Evolutionary conservation across 2,888 invertebrate species (phyloP), one percentile per base, ranked within the genome.

Genomic region (Stegana nigrithorax): DNA sequence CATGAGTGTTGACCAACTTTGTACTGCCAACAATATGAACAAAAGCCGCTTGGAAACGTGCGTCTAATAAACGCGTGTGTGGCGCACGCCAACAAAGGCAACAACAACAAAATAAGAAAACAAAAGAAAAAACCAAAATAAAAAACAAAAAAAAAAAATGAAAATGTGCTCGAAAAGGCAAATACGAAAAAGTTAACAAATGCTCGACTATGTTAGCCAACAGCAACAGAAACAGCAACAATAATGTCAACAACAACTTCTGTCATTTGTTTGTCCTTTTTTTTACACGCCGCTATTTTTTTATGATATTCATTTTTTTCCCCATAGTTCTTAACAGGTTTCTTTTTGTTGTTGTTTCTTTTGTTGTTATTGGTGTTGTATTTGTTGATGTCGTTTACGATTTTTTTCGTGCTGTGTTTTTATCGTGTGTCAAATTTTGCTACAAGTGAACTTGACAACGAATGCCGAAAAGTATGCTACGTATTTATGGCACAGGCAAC

Each of bases 371-470:
- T n/a, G n/a, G n/a, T n/a, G n/a, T n/a, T n/a, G n/a, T n/a, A n/a
- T n/a, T n/a, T n/a, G n/a, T n/a, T n/a, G n/a, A n/a, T n/a, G n/a
- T n/a, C n/a, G n/a, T n/a, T n/a, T n/a, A n/a, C n/a, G n/a, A n/a
- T n/a, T n/a, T n/a, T n/a, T n/a, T n/a, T n/a, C n/a, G n/a, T n/a
- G n/a, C n/a, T n/a, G n/a, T n/a, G n/a, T n/a, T n/a, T 59, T 59
- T 74, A 78, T 81, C 81, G 81, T 81, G 82, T 82, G 83, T 81
- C 83, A 82, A 83, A 81, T 79, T 75, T 69, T 80, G 66, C 66
- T 65, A 67, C 72, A 68, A 67, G 67, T 64, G 63, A 71, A 72
- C 69, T 47, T 23, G 29, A 55, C 53, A 42, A 44, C 47, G 36
- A 25, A 27, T 17, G 36, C 53, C 23, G 21, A 27, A 32, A 55